Evolutionary conservation across 1,140 invertebrate genomes (phyloP).

Genomic region (Macrobrachium nipponense): DNA sequence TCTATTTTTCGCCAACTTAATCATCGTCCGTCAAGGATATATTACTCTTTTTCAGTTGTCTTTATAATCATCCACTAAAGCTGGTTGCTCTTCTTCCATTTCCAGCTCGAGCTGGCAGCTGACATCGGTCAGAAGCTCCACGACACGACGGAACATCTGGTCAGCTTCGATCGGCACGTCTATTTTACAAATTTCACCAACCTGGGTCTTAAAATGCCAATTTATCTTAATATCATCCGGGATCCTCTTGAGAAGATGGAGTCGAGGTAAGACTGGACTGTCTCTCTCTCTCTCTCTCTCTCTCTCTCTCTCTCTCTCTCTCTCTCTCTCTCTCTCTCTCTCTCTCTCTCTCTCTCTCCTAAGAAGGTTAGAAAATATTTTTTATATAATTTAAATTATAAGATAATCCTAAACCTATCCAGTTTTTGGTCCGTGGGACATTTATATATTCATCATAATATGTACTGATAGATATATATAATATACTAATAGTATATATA

Average conservation of each 20-base stretch:
- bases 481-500: slow-evolving; percentile 13
- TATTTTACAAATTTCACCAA: slow-evolving; percentile 76
- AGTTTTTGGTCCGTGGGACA: neutral
- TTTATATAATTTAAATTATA: neutral
- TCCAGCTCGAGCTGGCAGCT: slow-evolving; percentile 73
- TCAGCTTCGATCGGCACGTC: slow-evolving; percentile 76
- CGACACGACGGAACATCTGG: slow-evolving; percentile 71
- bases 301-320: neutral
- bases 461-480: neutral
- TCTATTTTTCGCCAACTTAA: too few relatives aligned
- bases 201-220: slow-evolving; percentile 68
- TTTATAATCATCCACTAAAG: neutral
- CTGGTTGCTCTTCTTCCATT: neutral
- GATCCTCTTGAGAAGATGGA: slow-evolving; percentile 72
- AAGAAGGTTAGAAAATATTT: too few relatives aligned
- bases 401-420: neutral
- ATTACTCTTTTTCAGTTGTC: neutral
- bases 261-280: slow-evolving; percentile 60
- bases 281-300: neutral
- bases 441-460: neutral
- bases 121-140: slow-evolving; percentile 72
- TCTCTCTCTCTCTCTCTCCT: neutral
- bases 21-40: neutral
- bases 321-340: neutral
- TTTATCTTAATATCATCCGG: slow-evolving; percentile 77